Evolutionary conservation across 2,797 vertebrate genomes (phyloP).

Genomic region (Tokudaia tokunoshimensis): DNA sequence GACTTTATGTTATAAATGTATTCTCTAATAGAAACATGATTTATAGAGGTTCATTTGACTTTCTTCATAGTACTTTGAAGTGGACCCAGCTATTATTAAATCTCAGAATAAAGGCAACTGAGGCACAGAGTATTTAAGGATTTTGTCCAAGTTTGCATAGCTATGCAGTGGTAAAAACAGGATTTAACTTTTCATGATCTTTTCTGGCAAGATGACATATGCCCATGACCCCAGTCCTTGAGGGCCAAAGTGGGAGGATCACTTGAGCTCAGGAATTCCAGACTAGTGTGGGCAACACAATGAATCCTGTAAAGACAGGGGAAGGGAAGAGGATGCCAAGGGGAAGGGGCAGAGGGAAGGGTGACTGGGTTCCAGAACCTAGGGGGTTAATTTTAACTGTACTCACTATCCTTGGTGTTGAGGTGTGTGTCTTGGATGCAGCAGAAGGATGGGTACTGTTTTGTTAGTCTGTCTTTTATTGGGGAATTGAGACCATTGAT

Average conservation of each 20-base stretch:
- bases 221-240: neutral
- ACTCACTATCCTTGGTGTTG: neutral
- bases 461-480: neutral
- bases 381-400: neutral
- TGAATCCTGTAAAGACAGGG: neutral
- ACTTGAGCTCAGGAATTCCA: neutral
- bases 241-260: neutral
- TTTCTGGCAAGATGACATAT: neutral
- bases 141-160: neutral
- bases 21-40: neutral
- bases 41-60: neutral
- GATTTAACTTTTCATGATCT: neutral
- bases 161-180: neutral
- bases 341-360: neutral
- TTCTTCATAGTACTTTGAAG: neutral
- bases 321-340: neutral
- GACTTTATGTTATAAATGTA: neutral
- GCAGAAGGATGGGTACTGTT: neutral
- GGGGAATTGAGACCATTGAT: neutral
- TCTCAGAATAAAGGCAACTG: neutral
- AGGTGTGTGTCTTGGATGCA: neutral
- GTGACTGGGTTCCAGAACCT: neutral
- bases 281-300: too few relatives aligned
- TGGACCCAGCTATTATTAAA: neutral
- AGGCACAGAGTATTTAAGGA: neutral